These are phyloP conservation scores for Gortyna flavago DNA, from an alignment of 2,888 invertebrate species.

Conservation along the genomic window DNA sequence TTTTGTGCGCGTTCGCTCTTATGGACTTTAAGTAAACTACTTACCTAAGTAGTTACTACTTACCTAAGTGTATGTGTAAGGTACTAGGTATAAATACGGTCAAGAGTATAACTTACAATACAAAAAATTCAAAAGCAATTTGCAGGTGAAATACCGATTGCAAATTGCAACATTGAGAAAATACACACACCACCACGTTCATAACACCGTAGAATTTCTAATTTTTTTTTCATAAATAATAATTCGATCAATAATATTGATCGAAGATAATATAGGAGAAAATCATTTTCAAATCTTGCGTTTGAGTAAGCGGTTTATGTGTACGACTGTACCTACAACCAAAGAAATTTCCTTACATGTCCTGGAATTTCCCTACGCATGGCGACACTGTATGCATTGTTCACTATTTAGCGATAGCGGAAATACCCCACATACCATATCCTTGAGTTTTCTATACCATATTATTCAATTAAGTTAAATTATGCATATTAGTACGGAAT, in stretches of 20 bases:
- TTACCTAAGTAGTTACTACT: no score
- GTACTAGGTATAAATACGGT: no score
- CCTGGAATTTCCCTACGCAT: constrained; percentile 16
- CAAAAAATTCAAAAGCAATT: not conserved
- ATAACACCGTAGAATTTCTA: not conserved
- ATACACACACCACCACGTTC: not conserved
- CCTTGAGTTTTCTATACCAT: constrained; percentile 5
- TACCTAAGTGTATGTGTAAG: no score
- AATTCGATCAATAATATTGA: no score
- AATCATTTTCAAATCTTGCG: not conserved
- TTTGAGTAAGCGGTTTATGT: not conserved
- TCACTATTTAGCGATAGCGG: constrained; percentile 8
- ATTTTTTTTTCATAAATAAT: no score
- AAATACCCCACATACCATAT: constrained; percentile 29
- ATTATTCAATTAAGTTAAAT: constrained; percentile 20
- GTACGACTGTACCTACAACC: not conserved
- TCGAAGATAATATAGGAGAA: not conserved
- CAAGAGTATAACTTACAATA: no score
- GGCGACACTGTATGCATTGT: constrained; percentile 6
- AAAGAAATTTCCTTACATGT: constrained; percentile 7
- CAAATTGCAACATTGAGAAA: not conserved
- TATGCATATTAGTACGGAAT: constrained; percentile 36
- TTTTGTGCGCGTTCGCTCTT: no score
- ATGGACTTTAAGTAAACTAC: no score
- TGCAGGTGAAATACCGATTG: not conserved